Evolutionary conservation across 2,113 vertebrate genomes (phyloP), one percentile per base, ranked within the genome.

Genomic region (Cryptomyrus ogoouensis): DNA sequence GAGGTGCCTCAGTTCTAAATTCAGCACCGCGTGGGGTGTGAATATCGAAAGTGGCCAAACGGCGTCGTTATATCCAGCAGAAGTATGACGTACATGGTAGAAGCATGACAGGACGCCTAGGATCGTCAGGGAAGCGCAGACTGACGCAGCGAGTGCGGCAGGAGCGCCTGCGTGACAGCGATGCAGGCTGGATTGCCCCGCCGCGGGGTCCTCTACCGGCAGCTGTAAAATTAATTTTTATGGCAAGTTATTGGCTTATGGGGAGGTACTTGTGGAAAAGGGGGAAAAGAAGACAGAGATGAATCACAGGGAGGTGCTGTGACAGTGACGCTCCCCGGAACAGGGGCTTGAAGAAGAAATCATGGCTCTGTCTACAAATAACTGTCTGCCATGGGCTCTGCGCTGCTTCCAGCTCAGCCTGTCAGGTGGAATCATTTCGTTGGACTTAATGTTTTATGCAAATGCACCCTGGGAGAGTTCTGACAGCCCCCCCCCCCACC

Each of bases 381-480:
- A 87, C 83, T 90, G 83, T 52, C 89, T 87, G 84, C 89, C 89
- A 87, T 83, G 27, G 56, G 89, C 31, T n/a, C 27, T 35, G 31
- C 12, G 7, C 50, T 87, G 47, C 12, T 53, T 87, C 47, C 49
- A 87, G 49, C 47, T 87, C 85, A 87, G 50, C 49, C 50, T 87
- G 89, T 87, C 89, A 87, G 89, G 84, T 90, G 58, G 58, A 90
- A 87, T 90, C 83, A 87, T 87, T 90, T 77, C 50, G 62, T 87
- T 90, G 83, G 58, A 83, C 89, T 90, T 87, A 90, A 90, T 87
- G 89, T 87, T 90, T 90, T 90, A 87, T 90, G 89, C 89, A 90
- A 90, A 90, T 87, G 84, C 58, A 87, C 74, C 46, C 56, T 50
- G 84, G 84, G 84, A 89, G 89, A 89, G 88, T 83, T 90, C 35